These are phyloP conservation scores for Athene cunicularia DNA, from an alignment of 2,113 vertebrate genomes.

Conservation along the genomic window DNA sequence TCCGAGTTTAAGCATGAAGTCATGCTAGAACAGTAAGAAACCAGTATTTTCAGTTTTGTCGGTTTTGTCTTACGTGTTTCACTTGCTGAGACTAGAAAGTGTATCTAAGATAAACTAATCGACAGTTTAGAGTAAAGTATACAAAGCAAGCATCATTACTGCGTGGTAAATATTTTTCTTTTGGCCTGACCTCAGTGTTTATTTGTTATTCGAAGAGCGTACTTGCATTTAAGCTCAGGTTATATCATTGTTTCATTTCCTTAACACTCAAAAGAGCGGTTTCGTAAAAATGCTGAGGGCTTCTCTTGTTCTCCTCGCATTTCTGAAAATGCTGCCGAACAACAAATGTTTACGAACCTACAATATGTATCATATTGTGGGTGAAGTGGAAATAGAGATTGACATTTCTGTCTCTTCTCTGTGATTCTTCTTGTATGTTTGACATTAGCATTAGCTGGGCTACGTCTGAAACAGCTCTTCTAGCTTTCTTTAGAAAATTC, in stretches of 20 bases:
- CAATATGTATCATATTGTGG: not conserved
- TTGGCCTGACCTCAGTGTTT: not conserved
- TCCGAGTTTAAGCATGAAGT: not conserved
- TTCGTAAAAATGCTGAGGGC: not conserved
- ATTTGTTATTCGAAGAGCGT: not conserved
- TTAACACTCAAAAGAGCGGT: not conserved
- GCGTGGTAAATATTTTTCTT: not conserved
- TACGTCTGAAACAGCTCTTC: not conserved
- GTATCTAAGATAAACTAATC: not conserved
- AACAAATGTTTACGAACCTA: not conserved
- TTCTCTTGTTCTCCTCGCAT: not conserved
- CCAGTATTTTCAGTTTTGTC: not conserved
- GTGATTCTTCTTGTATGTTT: not conserved
- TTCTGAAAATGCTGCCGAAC: not conserved
- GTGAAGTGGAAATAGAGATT: not conserved
- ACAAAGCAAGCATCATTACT: not conserved
- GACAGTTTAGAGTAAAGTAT: not conserved
- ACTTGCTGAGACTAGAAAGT: not conserved
- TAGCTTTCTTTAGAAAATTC: not conserved
- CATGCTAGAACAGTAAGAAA: constrained; percentile 36
- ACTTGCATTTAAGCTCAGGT: not conserved
- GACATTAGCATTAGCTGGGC: not conserved
- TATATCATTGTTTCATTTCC: not conserved
- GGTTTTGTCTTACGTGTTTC: not conserved
- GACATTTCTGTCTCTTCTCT: not conserved